Base-by-base conservation (phyloP, 2,113 vertebrate species). In the Crotalus horridus region DNA sequence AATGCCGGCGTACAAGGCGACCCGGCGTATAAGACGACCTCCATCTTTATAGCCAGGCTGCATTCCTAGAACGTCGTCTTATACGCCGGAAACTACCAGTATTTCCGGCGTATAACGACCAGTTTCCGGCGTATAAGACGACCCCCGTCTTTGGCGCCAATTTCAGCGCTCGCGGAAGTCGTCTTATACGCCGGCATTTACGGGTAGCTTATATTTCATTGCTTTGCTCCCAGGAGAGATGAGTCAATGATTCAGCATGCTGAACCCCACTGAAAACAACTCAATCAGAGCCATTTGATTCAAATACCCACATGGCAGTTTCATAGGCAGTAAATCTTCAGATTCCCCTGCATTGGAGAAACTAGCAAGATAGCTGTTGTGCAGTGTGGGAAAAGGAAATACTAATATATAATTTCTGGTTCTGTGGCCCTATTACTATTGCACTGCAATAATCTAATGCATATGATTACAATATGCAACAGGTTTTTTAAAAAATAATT, bases 401-500 rank as follows among this genome's bases (percentile, higher is more conserved):
- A 3, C 0, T 58, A 11, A 9, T 0, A 0, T 33, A 33, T 4
- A 53, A 53, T 48, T 94, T 89, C 61, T 87, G 46, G 48, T 91
- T 90, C 46, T 0, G 0, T 0, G 3, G 43, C 11, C 23, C 43
- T 20, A 43, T 8, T 56, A 56, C 6, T 2, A 0, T 15, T 48
- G 48, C 9, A 3, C 15, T 43, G 33, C 33, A n/a, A 89, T 6
- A 7, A 39, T 39, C 23, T 53, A 91, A 33, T 1, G 9, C n/a
- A 21, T 0, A 3, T 1, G 1, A 7, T 89, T 59, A 61, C 20
- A 61, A 33, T 46, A 39, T 46, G 17, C 43, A 55, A 33, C 9
- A 39, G 6, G 7, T 81, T 74, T 74, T 64, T 69, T 2, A 13
- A 64, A 33, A 81, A 58, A 23, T 23, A 39, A 81, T 39, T 81